Base-by-base conservation (phyloP, 2,113 vertebrate genomes). In the Saiga tatarica region DNA sequence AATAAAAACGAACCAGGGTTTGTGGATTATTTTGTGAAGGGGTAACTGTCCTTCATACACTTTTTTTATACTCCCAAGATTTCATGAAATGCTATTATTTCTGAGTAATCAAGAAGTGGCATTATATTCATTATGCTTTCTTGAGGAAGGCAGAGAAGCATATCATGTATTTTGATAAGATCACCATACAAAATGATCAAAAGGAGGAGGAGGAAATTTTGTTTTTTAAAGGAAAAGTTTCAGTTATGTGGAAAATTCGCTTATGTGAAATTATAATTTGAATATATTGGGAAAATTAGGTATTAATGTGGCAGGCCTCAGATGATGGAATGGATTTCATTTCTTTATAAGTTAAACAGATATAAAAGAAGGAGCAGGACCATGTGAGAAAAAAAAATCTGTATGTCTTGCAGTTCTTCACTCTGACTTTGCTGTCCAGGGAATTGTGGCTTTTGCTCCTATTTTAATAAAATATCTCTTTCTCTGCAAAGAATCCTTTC, bases 401-500 rank as follows among this genome's bases (percentile, higher is more conserved):
- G 59, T 23, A 36, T 39, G 86, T 91, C 90, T 93, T 93, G 82
- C 52, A 13, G 36, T 87, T 95, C 79, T 83, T 83, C 50, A 83
- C 50, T 52, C 62, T 47, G 82, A 91, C 64, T 93, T 84, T 84
- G 93, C 60, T 87, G 19, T 84, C n/a, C 83, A 30, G 74, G 59
- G n/a, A 59, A 83, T 4, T 95, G 82, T 67, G 42, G 60, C 42
- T 95, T 93, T 95, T 93, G 50, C 87, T 97, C 47, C 57, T 45
- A 62, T 52, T 96, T 93, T 96, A 91, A 82, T 71, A 96, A 93
- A 96, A 79, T 33, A 87, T 45, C 83, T 94, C 83, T 88, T 88
- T 76, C 36, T 87, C 36, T 78, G 55, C 52, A 67, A 87, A 64
- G 39, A 91, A n/a, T 79, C 62, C 87, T 88, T 96, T 88, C 42